Evolutionary conservation across 2,888 invertebrate species (phyloP).

Genomic region (Mythimna impura): DNA sequence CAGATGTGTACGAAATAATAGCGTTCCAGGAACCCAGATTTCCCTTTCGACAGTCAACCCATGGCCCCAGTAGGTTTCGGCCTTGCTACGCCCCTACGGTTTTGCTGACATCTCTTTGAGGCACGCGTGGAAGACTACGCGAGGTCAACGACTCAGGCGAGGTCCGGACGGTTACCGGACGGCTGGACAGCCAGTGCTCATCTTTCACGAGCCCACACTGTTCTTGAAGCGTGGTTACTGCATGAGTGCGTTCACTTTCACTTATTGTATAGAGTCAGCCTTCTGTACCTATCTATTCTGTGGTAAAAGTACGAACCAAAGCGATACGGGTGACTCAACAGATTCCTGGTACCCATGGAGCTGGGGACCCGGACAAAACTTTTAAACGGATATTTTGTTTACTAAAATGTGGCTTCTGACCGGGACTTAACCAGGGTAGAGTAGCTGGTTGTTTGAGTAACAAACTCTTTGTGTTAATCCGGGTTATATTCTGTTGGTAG

Average conservation of each 20-base stretch:
- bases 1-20: too few relatives aligned
- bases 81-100: too few relatives aligned
- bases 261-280: neutral
- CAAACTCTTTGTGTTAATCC: slow-evolving; percentile 23
- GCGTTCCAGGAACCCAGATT: too few relatives aligned
- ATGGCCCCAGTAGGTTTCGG: too few relatives aligned
- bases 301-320: neutral
- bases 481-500: neutral
- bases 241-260: neutral
- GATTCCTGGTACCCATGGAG: slow-evolving; percentile 6
- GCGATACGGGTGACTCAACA: slow-evolving; percentile 31
- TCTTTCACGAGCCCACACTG: neutral
- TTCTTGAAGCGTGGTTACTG: neutral
- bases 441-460: slow-evolving; percentile 25
- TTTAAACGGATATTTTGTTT: slow-evolving; percentile 30
- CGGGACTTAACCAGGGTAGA: neutral
- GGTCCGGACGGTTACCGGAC: too few relatives aligned
- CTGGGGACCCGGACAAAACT: slow-evolving; percentile 11
- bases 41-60: too few relatives aligned
- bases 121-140: too few relatives aligned
- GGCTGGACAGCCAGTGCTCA: too few relatives aligned
- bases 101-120: too few relatives aligned
- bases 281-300: neutral
- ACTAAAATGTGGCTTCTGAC: slow-evolving; percentile 3
- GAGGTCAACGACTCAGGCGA: too few relatives aligned